These are phyloP conservation scores for Gymnothorax reevesii DNA, from an alignment of 2,797 vertebrate species.

Conservation along the genomic window DNA sequence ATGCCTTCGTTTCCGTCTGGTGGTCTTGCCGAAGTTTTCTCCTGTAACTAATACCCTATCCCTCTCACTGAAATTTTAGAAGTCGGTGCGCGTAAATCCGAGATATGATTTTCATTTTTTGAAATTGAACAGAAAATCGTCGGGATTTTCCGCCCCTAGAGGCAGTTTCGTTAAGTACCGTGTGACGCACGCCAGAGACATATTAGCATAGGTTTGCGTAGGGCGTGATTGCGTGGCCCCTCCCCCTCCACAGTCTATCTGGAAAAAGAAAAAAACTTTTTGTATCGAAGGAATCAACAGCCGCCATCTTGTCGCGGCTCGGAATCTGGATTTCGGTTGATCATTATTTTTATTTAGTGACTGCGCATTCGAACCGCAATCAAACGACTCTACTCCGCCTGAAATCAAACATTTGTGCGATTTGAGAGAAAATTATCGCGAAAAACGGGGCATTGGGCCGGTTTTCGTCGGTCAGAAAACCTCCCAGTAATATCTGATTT, in stretches of 20 bases:
- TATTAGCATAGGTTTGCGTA: conserved; percentile 60
- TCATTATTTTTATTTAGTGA: conserved; percentile 64
- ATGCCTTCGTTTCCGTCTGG: too few species aligned
- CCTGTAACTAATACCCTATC: too few species aligned
- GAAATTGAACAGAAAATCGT: conserved; percentile 3
- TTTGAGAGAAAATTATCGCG: conserved; percentile 63
- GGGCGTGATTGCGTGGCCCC: conserved; percentile 77
- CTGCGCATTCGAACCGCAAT: conserved; percentile 55
- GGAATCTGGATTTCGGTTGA: conserved; percentile 74
- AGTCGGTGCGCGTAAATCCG: not conserved
- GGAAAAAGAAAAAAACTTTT: conserved; percentile 80
- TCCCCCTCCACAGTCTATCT: conserved; percentile 77
- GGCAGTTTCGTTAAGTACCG: conserved; percentile 22
- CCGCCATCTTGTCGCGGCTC: conserved; percentile 91
- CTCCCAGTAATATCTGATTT: conserved; percentile 72
- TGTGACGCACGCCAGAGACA: conserved; percentile 38
- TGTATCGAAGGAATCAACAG: conserved; percentile 98
- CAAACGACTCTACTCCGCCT: conserved; percentile 56
- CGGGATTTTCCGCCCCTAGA: conserved; percentile 56
- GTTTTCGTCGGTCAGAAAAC: conserved; percentile 71
- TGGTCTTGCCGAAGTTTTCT: too few species aligned
- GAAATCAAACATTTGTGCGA: conserved; percentile 60
- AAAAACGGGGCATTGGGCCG: conserved; percentile 66
- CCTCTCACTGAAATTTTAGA: not conserved
- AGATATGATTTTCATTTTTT: not conserved